Evolutionary conservation across 2,888 invertebrate genomes (phyloP), one percentile per base, ranked within the genome.

Genomic region (Gonocerus acuteangulatus): DNA sequence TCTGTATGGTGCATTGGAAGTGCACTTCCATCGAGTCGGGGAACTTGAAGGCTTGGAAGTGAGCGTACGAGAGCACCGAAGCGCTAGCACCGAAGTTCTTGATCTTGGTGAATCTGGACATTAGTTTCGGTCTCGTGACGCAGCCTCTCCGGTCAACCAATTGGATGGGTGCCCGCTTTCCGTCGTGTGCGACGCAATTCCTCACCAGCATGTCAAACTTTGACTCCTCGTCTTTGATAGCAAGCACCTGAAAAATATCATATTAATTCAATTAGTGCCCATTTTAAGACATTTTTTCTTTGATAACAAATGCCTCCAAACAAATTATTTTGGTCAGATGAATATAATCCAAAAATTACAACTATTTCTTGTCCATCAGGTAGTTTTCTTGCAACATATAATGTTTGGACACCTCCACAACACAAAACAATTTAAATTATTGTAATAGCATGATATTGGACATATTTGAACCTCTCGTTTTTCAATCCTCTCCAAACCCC

Each of bases 31-130:
- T 94, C 11, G 92, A 92, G 74, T 94, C 94, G 1, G 94, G 94
- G 83, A 94, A 94, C 76, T 94, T 94, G 79, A 94, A 94, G 4
- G 94, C 94, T 77, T 94, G 93, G 87, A 94, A 94, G 77, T 94
- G 92, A 13, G 94, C 93, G 73, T 93, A 94, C 57, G 92, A 92
- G 15, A 94, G 92, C 2, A 94, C 94, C 0, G 92, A 92, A 2
- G 94, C 94, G 21, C 92, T 91, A 0, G 92, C 89, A 1, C 94
- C 94, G 71, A 94, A 94, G 79, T 94, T 93, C 78, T 93, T 93
- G 68, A 94, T 91, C 76, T 94, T 94, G 72, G 93, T 92, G 86
- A 94, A 94, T 74, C 89, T 88, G 61, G 71, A 75, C 94, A 94
- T 94, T 68, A 94, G 92, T 76, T 94, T 94, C 6, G 92, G 93